These are phyloP conservation scores for Acromyrmex charruanus DNA, from an alignment of 1,140 invertebrate species.

Conservation along the genomic window DNA sequence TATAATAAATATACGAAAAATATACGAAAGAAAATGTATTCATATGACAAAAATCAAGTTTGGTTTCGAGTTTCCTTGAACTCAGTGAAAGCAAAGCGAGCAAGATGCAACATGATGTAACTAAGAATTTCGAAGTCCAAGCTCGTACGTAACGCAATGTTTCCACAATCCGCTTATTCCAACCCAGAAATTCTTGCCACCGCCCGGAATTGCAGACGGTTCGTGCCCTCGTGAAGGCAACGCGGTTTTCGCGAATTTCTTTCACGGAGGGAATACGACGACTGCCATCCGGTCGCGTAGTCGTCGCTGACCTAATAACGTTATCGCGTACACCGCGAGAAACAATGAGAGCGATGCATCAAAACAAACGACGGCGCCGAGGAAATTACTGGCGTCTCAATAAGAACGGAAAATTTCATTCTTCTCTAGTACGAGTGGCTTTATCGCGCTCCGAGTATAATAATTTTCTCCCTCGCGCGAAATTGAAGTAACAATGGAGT, in stretches of 20 bases:
- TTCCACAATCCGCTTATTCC: constrained; percentile 60
- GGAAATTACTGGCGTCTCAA: constrained; percentile 68
- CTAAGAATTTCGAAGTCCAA: constrained; percentile 53
- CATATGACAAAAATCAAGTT: constrained; percentile 11
- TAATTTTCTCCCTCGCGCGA: constrained; percentile 56
- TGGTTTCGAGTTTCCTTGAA: background rate
- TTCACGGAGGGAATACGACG: background rate
- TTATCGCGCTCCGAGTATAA: constrained; percentile 48
- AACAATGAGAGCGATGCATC: constrained; percentile 39
- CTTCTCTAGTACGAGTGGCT: constrained; percentile 8
- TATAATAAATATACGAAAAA: background rate
- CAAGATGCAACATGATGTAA: background rate
- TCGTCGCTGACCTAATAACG: constrained; percentile 63
- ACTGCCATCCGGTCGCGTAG: background rate
- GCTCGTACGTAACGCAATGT: constrained; percentile 45
- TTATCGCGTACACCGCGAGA: constrained; percentile 15
- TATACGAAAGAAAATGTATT: background rate
- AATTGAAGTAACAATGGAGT: constrained; percentile 47
- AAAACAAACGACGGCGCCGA: constrained; percentile 15
- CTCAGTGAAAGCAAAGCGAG: constrained; percentile 4
- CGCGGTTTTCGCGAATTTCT: constrained; percentile 16
- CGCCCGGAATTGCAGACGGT: constrained; percentile 4
- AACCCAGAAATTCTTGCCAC: constrained; percentile 35
- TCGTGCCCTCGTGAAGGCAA: background rate
- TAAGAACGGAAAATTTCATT: constrained; percentile 66